Conservation (phyloP, 2,888 invertebrate genomes). For the Hofmannophila pseudospretella region DNA sequence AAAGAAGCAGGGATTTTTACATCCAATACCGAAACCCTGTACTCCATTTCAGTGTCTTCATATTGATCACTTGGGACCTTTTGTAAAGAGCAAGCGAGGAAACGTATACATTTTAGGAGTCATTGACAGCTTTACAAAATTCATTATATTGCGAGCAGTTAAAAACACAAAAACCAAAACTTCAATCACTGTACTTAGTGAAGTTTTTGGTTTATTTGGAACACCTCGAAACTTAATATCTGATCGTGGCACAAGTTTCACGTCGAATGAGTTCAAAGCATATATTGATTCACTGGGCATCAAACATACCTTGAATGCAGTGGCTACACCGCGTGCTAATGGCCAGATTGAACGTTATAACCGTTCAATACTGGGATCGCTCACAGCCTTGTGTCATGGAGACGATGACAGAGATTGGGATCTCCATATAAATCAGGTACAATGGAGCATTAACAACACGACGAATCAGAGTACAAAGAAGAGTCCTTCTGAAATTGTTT, state of each 20-base stretch:
- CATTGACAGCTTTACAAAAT: slow-evolving; percentile 12
- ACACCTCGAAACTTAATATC: slow-evolving; percentile 6
- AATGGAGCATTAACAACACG: slow-evolving; percentile 5
- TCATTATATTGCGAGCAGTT: slow-evolving; percentile 7
- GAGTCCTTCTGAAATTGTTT: neutral
- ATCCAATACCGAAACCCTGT: slow-evolving; percentile 4
- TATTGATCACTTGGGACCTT: slow-evolving; percentile 15
- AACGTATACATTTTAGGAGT: slow-evolving; percentile 14
- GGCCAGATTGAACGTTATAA: slow-evolving; percentile 4
- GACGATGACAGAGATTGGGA: slow-evolving; percentile 1
- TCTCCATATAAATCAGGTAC: neutral
- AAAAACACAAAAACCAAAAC: slow-evolving; percentile 7
- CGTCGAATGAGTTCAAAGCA: neutral
- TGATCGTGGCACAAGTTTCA: slow-evolving; percentile 9
- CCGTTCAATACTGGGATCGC: neutral
- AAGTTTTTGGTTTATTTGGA: slow-evolving; percentile 1
- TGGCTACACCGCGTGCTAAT: slow-evolving; percentile 14
- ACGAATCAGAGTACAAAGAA: slow-evolving; percentile 1
- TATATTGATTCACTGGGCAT: neutral
- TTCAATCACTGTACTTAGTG: slow-evolving; percentile 7
- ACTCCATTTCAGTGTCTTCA: slow-evolving; percentile 6
- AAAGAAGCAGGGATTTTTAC: slow-evolving; percentile 8
- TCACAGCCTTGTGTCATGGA: neutral
- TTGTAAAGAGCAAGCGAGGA: slow-evolving; percentile 9
- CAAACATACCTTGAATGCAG: slow-evolving; percentile 17